Conservation (phyloP, 2,797 vertebrate genomes). For the Xenentodon cancila region DNA sequence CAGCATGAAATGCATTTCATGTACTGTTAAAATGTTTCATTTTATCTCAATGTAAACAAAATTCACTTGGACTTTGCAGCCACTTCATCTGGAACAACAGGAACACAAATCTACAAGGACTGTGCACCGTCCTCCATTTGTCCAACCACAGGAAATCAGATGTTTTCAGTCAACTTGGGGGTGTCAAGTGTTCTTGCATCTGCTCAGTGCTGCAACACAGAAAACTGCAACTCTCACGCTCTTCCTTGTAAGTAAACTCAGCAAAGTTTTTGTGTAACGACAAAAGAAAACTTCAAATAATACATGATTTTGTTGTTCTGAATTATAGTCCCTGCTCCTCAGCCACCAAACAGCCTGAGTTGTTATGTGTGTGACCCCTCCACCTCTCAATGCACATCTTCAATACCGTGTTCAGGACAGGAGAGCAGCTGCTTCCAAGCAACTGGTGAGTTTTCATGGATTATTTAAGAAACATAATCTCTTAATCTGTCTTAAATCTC, state of each 20-base stretch:
- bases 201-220: constrained; percentile 25
- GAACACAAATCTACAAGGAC: neutral
- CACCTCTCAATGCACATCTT: neutral
- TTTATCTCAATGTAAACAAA: neutral
- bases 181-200: neutral
- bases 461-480: neutral
- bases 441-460: constrained; percentile 12
- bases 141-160: neutral
- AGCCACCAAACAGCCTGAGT: rapidly evolving
- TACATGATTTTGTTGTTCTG: neutral
- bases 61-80: constrained; percentile 6
- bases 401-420: neutral
- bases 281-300: too few species aligned
- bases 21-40: neutral
- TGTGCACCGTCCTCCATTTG: constrained; percentile 29
- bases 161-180: constrained; percentile 5
- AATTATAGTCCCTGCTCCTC: constrained; percentile 13
- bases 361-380: neutral
- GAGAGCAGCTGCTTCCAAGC: constrained; percentile 13
- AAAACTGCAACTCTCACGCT: constrained; percentile 28
- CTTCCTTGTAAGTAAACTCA: constrained; percentile 1
- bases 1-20: neutral
- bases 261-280: neutral
- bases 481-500: neutral
- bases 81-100: rapidly evolving